Evolutionary conservation across 35 echinoderm and acorn worm genomes (phyloP), one percentile per base, ranked within the genome.

Genomic region (Nesometra sesokonis): DNA sequence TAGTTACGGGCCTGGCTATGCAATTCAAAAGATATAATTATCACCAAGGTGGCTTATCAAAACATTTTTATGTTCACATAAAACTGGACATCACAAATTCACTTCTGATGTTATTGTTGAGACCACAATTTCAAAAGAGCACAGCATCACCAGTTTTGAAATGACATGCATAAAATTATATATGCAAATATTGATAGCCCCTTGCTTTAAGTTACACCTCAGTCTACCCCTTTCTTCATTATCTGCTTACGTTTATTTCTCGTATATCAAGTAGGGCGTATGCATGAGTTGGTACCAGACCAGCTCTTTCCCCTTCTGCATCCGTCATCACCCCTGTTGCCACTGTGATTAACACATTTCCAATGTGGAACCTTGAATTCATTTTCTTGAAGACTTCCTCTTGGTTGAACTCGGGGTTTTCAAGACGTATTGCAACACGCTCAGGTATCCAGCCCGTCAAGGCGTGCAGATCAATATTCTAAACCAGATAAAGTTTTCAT

Each of bases 381-480:
- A 99, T 77, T 37, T 91, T 99, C 30, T 35, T 82, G 84, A 99
- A 99, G 36, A 88, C 82, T 33, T 94, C 88, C 77, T 99, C 90
- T 78, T 91, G 82, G 46, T 99, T 84, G 33, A 99, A 94, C 21
- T 92, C 96, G 4, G 57, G 33, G 31, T 85, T 57, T 31, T 94
- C 84, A 0, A 78, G 35, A 77, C 77, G 57, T 30, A 99, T 94
- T 37, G 88, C 90, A n/a, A 94, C 80, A 30, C 96, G 76, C 43
- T 99, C 96, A 13, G 96, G 96, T 29, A 99, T 99, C 96, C 96
- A 99, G 11, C 96, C 96, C 0, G 96, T 99, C 79, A 99, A 77
- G 19, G 96, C 82, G 32, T 99, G 90, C 0, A 99, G 85, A 77
- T 99, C 96, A 84, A 99, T 99, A 80, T 99, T 99, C 96, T 99